Evolutionary conservation across 2,888 invertebrate genomes (phyloP), one percentile per base, ranked within the genome.

Genomic region (Augochlorella aurata): DNA sequence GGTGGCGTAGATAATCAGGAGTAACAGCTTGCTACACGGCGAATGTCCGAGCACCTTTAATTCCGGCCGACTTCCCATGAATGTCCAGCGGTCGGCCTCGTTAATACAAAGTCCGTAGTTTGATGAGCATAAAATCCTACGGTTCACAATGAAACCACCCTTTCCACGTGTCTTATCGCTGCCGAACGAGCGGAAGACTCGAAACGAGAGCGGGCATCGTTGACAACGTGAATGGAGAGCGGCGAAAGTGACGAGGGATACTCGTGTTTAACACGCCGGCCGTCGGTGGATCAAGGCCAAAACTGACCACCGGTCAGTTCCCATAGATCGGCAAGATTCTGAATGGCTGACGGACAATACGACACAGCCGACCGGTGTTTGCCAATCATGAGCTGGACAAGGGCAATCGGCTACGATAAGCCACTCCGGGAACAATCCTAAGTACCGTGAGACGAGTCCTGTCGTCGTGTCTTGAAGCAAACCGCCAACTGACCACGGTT

Each of bases 271-370:
- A 89, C 87, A 87, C 87, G 89, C 84, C 81, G 85, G 87, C 90
- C 90, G 89, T 76, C 74, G 82, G 80, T 84, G 82, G 85, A 89
- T 90, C 86, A 85, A 79, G 79, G 63, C 61, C 24, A 54, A 69
- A 67, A 76, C 87, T 93, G 92, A 91, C 93, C 93, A 89, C 61
- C 91, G 93, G 92, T 92, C 93, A 92, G 89, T 91, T 90, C 89
- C 89, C 90, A 89, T 82, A 82, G 85, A 84, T 67, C 79, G 29
- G 70, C 74, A 79, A 79, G 84, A 86, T 68, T 79, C 74, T 76
- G 79, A 58, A 58, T 77, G 80, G 69, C 80, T 85, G 70, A 77
- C 79, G 74, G 78, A 82, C 82, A 83, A 86, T 87, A 79, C 75
- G 78, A 70, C 52, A 69, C 50, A 72, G 52, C 24, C 58, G 67